Percentiles rank a stretch among this genome's conserved stretches.
Conservation (phyloP, 2,888 invertebrate genomes). For the Fragum whitleyi region DNA sequence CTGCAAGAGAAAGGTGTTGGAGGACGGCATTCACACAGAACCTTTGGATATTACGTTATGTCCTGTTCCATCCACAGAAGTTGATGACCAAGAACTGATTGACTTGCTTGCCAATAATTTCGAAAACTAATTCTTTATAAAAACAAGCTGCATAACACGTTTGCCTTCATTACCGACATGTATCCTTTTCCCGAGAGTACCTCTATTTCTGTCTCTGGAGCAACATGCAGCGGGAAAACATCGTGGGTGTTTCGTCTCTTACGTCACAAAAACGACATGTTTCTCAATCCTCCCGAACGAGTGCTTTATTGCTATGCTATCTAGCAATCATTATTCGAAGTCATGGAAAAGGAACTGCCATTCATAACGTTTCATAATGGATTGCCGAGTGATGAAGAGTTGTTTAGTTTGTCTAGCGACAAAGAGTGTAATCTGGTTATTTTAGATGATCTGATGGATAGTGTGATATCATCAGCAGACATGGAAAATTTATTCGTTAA, state of each 20-base stretch:
- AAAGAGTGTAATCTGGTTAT: conserved; percentile 29
- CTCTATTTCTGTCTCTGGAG: conserved; percentile 23
- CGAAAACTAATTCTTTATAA: conserved; percentile 11
- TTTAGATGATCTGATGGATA: conserved; percentile 42
- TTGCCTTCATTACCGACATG: conserved; percentile 14
- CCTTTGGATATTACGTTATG: conserved; percentile 52
- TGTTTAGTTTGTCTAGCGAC: conserved; percentile 15
- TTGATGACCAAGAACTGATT: conserved; percentile 36
- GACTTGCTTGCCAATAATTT: conserved; percentile 32
- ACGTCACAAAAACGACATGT: conserved; percentile 48
- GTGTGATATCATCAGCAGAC: conserved; percentile 44
- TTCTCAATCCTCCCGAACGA: conserved; percentile 40
- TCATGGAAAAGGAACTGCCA: conserved; percentile 45
- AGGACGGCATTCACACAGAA: conserved; percentile 42
- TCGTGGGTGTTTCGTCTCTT: conserved; percentile 28
- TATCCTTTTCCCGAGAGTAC: conserved; percentile 48
- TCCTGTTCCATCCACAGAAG: conserved; percentile 20
- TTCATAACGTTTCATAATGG: conserved; percentile 41
- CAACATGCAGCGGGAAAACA: conserved; percentile 9
- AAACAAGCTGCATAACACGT: background rate
- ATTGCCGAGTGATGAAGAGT: conserved; percentile 20
- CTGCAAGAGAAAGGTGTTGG: conserved; percentile 45
- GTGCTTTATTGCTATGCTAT: conserved; percentile 59
- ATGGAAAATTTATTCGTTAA: conserved; percentile 53
- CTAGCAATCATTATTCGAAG: conserved; percentile 51